Conservation (phyloP, 2,888 invertebrate genomes). For the Tuberolachnus salignus region DNA sequence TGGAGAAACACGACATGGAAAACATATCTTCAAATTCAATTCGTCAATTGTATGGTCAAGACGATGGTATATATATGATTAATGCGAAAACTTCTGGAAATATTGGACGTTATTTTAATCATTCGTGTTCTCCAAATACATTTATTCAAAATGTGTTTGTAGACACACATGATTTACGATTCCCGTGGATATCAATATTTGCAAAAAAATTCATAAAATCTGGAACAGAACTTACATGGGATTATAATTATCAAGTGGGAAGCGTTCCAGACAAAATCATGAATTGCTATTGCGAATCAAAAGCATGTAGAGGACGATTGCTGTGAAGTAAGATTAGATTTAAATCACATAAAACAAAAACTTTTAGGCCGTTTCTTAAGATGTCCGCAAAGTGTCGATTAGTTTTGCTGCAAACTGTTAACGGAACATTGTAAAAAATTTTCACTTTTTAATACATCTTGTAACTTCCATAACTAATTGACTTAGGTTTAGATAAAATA, state of each 20-base stretch:
- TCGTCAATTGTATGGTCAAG: constrained; percentile 70
- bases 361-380: too few species aligned
- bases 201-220: constrained; percentile 82
- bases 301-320: constrained; percentile 85
- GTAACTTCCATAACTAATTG: too few species aligned
- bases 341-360: too few species aligned
- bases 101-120: constrained; percentile 94
- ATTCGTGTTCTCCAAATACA: constrained; percentile 92
- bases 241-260: constrained; percentile 95
- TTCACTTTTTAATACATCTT: too few species aligned
- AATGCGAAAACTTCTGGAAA: constrained; percentile 97
- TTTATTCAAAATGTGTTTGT: constrained; percentile 99
- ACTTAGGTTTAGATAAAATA: too few species aligned
- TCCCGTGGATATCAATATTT: constrained; percentile 93
- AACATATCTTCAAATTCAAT: constrained; percentile 6
- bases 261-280: constrained; percentile 89
- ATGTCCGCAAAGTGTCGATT: too few species aligned
- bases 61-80: constrained; percentile 90
- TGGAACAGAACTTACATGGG: constrained; percentile 96
- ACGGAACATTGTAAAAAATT: too few species aligned
- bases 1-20: not conserved
- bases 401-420: too few species aligned
- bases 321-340: too few species aligned
- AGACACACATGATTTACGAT: constrained; percentile 97
- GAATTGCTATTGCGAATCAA: constrained; percentile 87